phyloP scores from a whole-genome alignment of 2,113 vertebrate genomes.

The Pelmatolapia mariae region DNA sequence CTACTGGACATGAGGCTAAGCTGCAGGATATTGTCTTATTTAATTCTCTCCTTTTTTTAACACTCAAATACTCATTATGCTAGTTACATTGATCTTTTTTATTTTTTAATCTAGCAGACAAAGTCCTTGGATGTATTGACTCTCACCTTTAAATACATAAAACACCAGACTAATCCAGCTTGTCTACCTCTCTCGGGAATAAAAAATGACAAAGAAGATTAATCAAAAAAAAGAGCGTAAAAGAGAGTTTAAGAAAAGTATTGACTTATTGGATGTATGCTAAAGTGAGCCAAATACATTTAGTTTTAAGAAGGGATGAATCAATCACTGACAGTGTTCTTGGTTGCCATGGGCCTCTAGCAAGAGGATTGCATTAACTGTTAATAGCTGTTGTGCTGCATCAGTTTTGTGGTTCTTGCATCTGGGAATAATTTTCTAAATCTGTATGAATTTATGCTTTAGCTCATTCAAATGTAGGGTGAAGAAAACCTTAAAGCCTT shows the following conservation, averaged over 20 bases:
- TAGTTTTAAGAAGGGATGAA: neutral
- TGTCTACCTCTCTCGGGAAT: neutral
- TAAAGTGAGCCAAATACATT: neutral
- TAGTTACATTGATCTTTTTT: neutral
- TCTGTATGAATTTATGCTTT: neutral
- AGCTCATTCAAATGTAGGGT: neutral
- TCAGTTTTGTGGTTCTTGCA: neutral
- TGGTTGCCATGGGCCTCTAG: neutral
- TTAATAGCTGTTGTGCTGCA: neutral
- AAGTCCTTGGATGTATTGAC: neutral
- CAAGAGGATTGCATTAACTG: neutral
- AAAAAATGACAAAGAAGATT: neutral
- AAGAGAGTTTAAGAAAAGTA: neutral
- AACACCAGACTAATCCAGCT: neutral
- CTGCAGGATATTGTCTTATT: neutral
- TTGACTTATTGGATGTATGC: neutral
- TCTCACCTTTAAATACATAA: neutral
- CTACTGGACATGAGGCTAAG: constrained; percentile 29
- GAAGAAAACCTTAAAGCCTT: neutral
- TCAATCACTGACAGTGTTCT: neutral
- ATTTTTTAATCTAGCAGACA: neutral
- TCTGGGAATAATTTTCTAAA: neutral
- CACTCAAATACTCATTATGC: neutral
- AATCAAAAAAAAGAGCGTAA: neutral
- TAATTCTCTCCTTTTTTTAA: neutral